phyloP scores from a whole-genome alignment of 2,797 vertebrate species.

The Lindbergichthys nudifrons region DNA sequence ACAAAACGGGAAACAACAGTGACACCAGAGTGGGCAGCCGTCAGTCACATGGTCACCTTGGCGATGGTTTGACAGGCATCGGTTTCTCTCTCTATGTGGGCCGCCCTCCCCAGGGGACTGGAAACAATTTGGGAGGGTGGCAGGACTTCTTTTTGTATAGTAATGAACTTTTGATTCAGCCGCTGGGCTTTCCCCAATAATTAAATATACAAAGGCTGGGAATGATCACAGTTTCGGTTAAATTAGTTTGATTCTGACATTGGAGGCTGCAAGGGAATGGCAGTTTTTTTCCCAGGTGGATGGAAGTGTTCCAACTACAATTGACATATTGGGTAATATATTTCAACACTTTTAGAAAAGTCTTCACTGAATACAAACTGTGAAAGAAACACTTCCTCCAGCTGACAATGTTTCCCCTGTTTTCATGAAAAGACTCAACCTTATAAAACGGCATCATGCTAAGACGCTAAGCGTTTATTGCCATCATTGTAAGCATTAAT shows the following conservation, averaged over 20 bases:
- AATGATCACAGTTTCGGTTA: background rate
- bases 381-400: no score
- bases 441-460: constrained; percentile 25
- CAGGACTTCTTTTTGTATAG: constrained; percentile 26
- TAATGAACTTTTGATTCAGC: constrained; percentile 27
- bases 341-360: no score
- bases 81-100: constrained; percentile 35
- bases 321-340: background rate
- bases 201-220: constrained; percentile 18
- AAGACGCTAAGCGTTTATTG: constrained; percentile 11
- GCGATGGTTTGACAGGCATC: constrained; percentile 41
- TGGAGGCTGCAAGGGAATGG: no score
- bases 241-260: background rate
- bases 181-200: constrained; percentile 18
- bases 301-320: background rate
- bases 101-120: constrained; percentile 12
- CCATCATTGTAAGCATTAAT: constrained; percentile 8
- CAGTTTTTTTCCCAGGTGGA: background rate
- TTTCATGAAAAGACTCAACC: background rate
- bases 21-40: constrained; percentile 28
- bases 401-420: no score
- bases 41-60: constrained; percentile 50
- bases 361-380: no score
- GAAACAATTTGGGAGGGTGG: constrained; percentile 23
- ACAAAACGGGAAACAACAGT: constrained; percentile 26